Base-by-base conservation (phyloP, 2,113 vertebrate genomes). In the Buteo buteo region DNA sequence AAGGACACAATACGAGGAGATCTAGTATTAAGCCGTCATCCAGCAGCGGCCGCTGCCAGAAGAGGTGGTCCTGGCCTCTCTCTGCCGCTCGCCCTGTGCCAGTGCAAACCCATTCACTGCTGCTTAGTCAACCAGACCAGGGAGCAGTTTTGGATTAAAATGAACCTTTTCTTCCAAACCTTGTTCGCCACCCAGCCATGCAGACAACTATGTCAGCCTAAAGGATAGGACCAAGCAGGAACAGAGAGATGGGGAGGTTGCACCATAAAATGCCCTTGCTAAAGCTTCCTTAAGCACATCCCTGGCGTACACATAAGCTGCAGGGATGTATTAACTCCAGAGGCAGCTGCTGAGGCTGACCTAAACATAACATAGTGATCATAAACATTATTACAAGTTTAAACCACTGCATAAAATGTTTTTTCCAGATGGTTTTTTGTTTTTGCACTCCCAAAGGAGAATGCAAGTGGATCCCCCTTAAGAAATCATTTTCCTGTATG, bases 181-280 rank as follows among this genome's bases (percentile, higher is more conserved):
- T 55, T 17, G n/a, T 21, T 61, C 0, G 1, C 57, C 38, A 44
- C 26, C 25, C 49, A 50, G 62, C 26, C 62, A 25, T 0, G 1
- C 17, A 1, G 0, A 49, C 34, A 50, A 14, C 70, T 29, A 1
- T 0, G 8, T 32, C 4, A 0, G 52, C 38, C n/a, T 25, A 20
- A 88, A 67, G 61, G 67, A 50, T 2, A 18, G 74, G 66, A 34
- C 25, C 31, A 34, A 78, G 72, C 52, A 67, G 54, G 38, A 54
- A 42, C 11, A 40, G 40, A 58, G 22, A 13, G 31, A 32, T 7
- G 47, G 18, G 32, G 49, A 66, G 40, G 25, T 0, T 70, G 40
- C 28, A 26, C 61, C 66, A 49, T 4, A 12, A 34, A 73, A 55
- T 1, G 17, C 28, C 59, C 36, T 40, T 17, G 31, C 26, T 78